A percentile compares a stretch with the other conserved stretches of the same genome.
Conservation (phyloP, 1,140 invertebrate genomes). For the Orchesella cincta region DNA sequence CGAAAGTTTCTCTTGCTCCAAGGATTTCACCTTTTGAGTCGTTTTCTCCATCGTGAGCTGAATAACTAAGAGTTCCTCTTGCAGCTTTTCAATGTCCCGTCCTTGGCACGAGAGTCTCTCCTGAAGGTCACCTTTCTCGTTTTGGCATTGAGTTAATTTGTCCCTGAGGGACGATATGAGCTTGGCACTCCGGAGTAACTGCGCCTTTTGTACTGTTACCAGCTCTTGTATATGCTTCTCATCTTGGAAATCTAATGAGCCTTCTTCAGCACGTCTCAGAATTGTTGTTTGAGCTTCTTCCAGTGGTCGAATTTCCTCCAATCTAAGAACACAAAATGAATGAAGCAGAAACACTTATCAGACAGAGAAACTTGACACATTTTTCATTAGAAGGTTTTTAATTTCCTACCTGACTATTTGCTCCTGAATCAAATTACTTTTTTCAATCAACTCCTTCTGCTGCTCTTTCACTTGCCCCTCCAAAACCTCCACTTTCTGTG, state of each 20-base stretch:
- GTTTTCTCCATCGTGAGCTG: conserved; percentile 27
- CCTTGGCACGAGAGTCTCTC: not conserved
- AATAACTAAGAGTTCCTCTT: not conserved
- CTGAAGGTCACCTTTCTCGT: conserved; percentile 25
- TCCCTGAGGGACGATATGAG: conserved; percentile 33
- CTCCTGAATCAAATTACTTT: conserved; percentile 11
- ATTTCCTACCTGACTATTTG: conserved; percentile 34
- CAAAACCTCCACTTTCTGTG: conserved; percentile 22
- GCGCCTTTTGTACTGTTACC: conserved; percentile 37
- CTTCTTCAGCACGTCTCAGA: not conserved
- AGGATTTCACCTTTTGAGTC: conserved; percentile 6
- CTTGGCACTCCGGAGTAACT: conserved; percentile 33
- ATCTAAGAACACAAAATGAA: conserved; percentile 29
- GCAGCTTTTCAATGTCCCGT: not conserved
- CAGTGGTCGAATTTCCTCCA: conserved; percentile 43
- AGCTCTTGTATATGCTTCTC: conserved; percentile 34
- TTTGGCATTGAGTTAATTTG: conserved; percentile 12
- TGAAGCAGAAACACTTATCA: not conserved
- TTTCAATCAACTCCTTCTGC: conserved; percentile 7
- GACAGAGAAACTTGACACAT: not conserved
- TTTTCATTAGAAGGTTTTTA: not conserved
- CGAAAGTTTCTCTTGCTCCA: conserved; percentile 27
- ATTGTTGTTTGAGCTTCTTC: conserved; percentile 42
- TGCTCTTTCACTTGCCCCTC: not conserved
- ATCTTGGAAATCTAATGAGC: conserved; percentile 6